These are phyloP conservation scores for Morphnarchus princeps DNA, from an alignment of 2,113 vertebrate species.

Conservation along the genomic window DNA sequence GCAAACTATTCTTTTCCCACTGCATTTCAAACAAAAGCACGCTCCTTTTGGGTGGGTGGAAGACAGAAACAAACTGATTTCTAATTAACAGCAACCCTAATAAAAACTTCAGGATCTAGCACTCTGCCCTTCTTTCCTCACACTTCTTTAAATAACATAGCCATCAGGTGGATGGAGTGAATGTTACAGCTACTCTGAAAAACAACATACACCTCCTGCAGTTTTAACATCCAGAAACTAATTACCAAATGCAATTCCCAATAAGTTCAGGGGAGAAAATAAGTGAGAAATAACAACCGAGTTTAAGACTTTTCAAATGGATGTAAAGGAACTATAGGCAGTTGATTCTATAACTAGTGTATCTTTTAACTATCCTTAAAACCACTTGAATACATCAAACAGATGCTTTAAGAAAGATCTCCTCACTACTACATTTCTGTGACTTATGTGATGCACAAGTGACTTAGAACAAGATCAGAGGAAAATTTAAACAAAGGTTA, in stretches of 20 bases:
- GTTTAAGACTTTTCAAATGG: not conserved
- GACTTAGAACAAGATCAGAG: not conserved
- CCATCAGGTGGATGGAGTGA: not conserved
- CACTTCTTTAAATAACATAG: not conserved
- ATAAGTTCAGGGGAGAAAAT: not conserved
- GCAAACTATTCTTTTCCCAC: not conserved
- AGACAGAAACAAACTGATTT: not conserved
- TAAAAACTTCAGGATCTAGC: not conserved
- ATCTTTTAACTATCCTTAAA: not conserved
- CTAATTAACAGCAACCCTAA: not conserved
- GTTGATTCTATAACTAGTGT: not conserved
- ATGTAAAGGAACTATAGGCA: not conserved
- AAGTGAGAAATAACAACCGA: not conserved
- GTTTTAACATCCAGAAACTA: not conserved
- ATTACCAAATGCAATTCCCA: not conserved
- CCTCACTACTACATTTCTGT: not conserved
- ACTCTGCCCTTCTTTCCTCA: not conserved
- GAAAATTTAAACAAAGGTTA: not conserved
- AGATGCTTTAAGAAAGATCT: not conserved
- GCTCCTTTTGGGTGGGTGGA: not conserved
- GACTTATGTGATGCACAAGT: fast-evolving
- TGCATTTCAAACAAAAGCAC: not conserved
- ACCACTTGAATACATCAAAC: not conserved
- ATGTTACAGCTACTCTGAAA: not conserved
- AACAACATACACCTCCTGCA: not conserved